Base-by-base conservation (phyloP, 2,113 vertebrate genomes). In the Oryzias melastigma region DNA sequence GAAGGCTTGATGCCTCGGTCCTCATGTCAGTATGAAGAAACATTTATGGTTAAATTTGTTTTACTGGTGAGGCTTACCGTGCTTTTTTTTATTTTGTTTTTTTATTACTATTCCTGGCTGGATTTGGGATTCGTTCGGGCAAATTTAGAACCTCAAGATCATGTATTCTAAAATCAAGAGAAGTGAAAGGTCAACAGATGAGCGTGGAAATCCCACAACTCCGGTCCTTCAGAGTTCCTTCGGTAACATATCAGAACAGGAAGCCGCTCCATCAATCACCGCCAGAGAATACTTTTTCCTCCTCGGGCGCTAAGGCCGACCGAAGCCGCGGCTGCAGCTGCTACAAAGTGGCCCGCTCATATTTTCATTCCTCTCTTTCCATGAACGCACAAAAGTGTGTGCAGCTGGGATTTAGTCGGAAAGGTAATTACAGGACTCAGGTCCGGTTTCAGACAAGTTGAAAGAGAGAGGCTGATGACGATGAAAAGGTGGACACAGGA, bases 281-380 rank as follows among this genome's bases (percentile, higher is more conserved):
- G 42, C 1, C 17, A 63, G 52, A 67, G 70, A 68, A 67, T 56
- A 64, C 59, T 52, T 41, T 24, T 65, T 51, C 35, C 53, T 68
- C 75, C 71, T 73, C 58, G 5, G 70, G 73, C 75, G 51, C 52
- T 52, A 43, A 61, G 62, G 15, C 58, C 47, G 24, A 43, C 51
- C 51, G 68, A 58, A 40, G 14, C 62, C 58, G 58, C 43, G 18
- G 58, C 6, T 53, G 47, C 71, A 81, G 81, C 79, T 85, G 82
- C 73, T 85, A 50, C 60, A 29, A 62, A 73, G 17, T 19, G 46
- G 56, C 15, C 50, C 72, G 58, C 74, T 68, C 68, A 76, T 60
- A 78, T 83, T 87, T 85, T 81, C 84, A 82, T 80, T 87, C 75
- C 75, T 63, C 68, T 85, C 77, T 51, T 44, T 69, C 57, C 18